phyloP scores from a whole-genome alignment of 1,140 invertebrate species.

The Apolygus lucorum region DNA sequence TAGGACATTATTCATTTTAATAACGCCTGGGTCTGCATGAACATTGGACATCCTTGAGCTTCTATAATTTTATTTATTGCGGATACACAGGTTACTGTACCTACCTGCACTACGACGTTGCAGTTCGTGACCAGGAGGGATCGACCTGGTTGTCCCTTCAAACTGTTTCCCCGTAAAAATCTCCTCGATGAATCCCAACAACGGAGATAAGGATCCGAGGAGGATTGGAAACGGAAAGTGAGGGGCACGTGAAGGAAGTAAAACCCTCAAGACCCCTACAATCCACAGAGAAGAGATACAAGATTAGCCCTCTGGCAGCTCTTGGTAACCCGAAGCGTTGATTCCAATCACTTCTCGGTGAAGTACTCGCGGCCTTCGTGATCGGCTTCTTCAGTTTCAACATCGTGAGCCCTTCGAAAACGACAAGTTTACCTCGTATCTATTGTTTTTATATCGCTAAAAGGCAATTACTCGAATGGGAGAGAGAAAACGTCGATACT shows the following conservation, averaged over 20 bases:
- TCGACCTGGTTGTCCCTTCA: too few species aligned
- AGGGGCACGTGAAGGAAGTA: neutral
- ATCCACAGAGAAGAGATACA: neutral
- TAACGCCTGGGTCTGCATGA: too few species aligned
- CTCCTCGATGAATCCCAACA: neutral
- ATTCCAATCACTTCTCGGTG: neutral
- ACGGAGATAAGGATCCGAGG: too few species aligned
- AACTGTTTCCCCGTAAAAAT: neutral
- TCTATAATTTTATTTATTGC: too few species aligned
- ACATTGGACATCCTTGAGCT: too few species aligned
- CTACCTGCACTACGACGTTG: too few species aligned
- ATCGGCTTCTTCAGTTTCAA: conserved; percentile 1
- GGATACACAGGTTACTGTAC: too few species aligned
- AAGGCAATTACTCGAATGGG: neutral
- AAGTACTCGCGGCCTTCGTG: neutral
- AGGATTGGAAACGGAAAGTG: neutral
- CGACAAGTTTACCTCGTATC: neutral
- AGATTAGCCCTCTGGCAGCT: neutral
- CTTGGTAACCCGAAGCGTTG: neutral
- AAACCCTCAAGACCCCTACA: neutral
- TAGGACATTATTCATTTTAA: too few species aligned
- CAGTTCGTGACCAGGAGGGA: too few species aligned
- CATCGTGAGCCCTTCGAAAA: neutral
- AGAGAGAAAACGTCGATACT: neutral
- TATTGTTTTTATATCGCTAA: neutral